Conservation (phyloP, 2,797 vertebrate genomes). For the Australoheros facetus region DNA sequence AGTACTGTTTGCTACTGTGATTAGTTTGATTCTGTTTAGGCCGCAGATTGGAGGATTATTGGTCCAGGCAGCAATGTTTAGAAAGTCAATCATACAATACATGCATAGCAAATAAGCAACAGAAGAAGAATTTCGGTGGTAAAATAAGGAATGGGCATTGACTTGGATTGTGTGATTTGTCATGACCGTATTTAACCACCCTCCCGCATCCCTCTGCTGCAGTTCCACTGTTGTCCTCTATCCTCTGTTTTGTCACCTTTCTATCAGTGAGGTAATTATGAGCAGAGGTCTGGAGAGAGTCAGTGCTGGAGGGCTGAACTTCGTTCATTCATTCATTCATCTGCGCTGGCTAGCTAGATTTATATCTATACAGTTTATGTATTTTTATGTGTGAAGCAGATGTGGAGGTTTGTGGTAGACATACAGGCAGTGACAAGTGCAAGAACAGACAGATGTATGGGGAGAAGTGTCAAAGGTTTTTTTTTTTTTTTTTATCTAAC, state of each 20-base stretch:
- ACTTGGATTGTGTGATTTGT: conserved; percentile 6
- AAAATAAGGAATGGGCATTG: conserved; percentile 20
- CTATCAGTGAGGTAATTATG: conserved; percentile 59
- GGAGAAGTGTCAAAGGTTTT: too few relatives aligned
- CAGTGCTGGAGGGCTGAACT: conserved; percentile 38
- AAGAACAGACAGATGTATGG: not conserved
- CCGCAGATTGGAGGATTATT: conserved; percentile 29
- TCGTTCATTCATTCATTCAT: rapidly evolving
- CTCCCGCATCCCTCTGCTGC: conserved; percentile 35
- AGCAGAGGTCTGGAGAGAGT: conserved; percentile 44
- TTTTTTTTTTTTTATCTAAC: not conserved
- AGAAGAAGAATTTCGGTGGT: conserved; percentile 10
- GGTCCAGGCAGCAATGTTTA: conserved; percentile 42
- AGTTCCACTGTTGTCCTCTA: conserved; percentile 37
- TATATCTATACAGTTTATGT: conserved; percentile 1
- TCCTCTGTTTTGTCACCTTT: conserved; percentile 40
- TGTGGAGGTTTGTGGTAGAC: not conserved
- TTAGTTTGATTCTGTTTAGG: conserved; percentile 52
- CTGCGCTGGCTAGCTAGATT: conserved; percentile 12
- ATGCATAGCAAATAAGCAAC: conserved; percentile 26
- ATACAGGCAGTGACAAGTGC: not conserved
- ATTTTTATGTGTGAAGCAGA: not conserved
- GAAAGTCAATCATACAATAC: conserved; percentile 23
- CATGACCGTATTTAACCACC: conserved; percentile 39
- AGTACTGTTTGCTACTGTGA: conserved; percentile 48